phyloP scores from a whole-genome alignment of 1,140 invertebrate species.

The Drosophila kohkoa region DNA sequence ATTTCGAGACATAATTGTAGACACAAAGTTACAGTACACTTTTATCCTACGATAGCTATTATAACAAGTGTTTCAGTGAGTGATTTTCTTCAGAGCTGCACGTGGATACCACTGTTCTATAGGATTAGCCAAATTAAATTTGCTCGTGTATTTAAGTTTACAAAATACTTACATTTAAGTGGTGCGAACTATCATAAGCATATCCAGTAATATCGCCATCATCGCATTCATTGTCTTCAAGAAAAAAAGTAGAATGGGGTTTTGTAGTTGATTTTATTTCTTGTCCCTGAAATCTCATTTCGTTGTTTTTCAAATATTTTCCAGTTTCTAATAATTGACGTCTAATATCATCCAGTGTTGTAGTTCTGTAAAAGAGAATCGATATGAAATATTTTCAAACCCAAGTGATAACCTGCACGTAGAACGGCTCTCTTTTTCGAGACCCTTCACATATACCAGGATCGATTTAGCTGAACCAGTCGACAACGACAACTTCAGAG shows the following conservation, averaged over 20 bases:
- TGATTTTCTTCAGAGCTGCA: too few species aligned
- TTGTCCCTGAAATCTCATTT: neutral
- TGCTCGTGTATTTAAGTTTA: neutral
- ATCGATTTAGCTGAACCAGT: too few species aligned
- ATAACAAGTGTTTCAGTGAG: too few species aligned
- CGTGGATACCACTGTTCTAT: too few species aligned
- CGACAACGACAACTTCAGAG: too few species aligned
- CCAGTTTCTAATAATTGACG: slow-evolving; percentile 19
- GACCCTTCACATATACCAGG: too few species aligned
- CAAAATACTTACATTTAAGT: slow-evolving; percentile 23
- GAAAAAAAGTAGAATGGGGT: neutral
- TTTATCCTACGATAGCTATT: too few species aligned
- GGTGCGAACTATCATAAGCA: slow-evolving; percentile 41
- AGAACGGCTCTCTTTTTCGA: too few species aligned
- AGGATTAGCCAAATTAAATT: too few species aligned
- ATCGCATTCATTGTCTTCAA: slow-evolving; percentile 49
- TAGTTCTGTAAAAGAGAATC: slow-evolving; percentile 35
- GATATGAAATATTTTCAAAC: neutral
- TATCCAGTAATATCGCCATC: slow-evolving; percentile 72
- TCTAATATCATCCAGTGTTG: slow-evolving; percentile 54
- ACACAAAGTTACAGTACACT: too few species aligned
- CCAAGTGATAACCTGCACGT: too few species aligned
- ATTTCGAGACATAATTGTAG: too few species aligned
- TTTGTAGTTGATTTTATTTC: neutral
- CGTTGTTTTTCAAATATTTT: neutral